Evolutionary conservation across 2,797 vertebrate genomes (phyloP).

Genomic region (Chelon auratus): DNA sequence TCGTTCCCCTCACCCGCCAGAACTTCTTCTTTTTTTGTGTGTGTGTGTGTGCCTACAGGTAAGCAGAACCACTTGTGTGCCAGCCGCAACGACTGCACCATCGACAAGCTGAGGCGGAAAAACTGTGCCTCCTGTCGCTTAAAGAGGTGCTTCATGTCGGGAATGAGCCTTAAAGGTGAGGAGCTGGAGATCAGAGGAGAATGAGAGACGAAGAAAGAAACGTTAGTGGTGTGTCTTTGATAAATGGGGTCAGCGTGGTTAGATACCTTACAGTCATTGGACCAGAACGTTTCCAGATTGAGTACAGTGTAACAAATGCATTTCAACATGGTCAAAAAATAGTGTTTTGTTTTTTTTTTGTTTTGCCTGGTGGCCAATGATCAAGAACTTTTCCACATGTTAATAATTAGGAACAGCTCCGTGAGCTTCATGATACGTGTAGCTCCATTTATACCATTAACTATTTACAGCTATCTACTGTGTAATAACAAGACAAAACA

Average conservation of each 20-base stretch:
- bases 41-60: conserved; percentile 79
- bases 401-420: conserved; percentile 23
- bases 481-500: conserved; percentile 30
- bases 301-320: conserved; percentile 53
- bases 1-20: conserved; percentile 17
- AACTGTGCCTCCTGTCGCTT: conserved; percentile 97
- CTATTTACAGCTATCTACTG: background rate
- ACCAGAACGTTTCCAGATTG: conserved; percentile 38
- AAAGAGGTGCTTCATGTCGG: conserved; percentile 93
- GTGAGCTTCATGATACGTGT: background rate
- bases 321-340: conserved; percentile 29
- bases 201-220: background rate
- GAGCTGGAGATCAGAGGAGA: background rate
- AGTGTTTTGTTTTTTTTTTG: background rate
- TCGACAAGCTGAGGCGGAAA: conserved; percentile 95
- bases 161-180: conserved; percentile 96
- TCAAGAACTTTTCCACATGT: conserved; percentile 19
- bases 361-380: conserved; percentile 2
- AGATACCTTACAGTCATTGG: conserved; percentile 17
- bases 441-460: background rate
- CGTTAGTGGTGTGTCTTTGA: conserved; percentile 1
- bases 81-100: conserved; percentile 96
- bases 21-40: background rate
- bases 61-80: conserved; percentile 97
- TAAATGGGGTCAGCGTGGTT: conserved; percentile 16